Evolutionary conservation across 2,888 invertebrate genomes (phyloP), one percentile per base, ranked within the genome.

Genomic region (Onthophagus sagittarius): DNA sequence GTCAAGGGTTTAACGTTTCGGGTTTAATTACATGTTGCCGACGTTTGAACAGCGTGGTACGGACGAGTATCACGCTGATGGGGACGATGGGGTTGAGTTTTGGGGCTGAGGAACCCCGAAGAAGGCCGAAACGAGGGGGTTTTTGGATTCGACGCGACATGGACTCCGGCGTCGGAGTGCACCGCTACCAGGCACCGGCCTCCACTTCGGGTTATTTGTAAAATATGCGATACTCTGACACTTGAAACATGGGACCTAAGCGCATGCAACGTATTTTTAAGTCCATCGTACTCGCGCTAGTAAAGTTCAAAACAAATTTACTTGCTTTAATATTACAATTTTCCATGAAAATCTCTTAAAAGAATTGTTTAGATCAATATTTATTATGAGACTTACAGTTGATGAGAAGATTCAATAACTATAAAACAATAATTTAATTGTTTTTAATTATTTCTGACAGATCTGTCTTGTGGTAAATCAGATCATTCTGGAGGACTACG

Each of bases 171-270:
- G 67, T 67, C 23, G 32, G 67, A 32, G 67, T 31, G 67, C 67
- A 53, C 39, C 39, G 67, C 67, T 23, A 23, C 67, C 67, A 67
- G 67, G 67, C 67, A 67, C 69, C 69, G 53, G 70, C 63, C 70
- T 73, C 70, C 70, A 70, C 70, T 76, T 75, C 74, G 73, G 77
- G 75, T 80, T 80, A 78, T 80, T 80, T 78, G 80, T 82, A 79
- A 82, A 82, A 82, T 82, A 82, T 81, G 80, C 80, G 77, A 79
- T 80, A 77, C 77, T 78, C 81, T 80, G 81, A 82, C 82, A 82
- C 81, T 81, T 81, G 80, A 81, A 80, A 80, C 81, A 76, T 79
- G 79, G 77, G 78, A 77, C 79, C 71, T 79, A 70, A 71, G 73
- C 74, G 78, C 81, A 82, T 81, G 82, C 82, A 80, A 81, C 81